These are phyloP conservation scores for Hystrix brachyura DNA, from an alignment of 2,113 vertebrate species.

Conservation along the genomic window DNA sequence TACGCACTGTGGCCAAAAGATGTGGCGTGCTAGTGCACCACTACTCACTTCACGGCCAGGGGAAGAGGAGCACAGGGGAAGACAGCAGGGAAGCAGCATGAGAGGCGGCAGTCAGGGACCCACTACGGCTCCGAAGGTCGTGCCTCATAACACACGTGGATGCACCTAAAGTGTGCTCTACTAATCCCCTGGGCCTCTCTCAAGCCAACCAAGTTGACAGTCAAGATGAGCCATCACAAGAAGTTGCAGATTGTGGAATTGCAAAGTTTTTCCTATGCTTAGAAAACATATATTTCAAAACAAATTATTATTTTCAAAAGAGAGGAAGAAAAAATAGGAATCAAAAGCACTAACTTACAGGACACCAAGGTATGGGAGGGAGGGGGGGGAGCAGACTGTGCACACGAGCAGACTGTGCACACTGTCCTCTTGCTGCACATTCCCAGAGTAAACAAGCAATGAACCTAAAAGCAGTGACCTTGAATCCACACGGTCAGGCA, in stretches of 20 bases:
- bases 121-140: too few species aligned
- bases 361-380: background rate
- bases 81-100: background rate
- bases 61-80: background rate
- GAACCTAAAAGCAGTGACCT: conserved; percentile 45
- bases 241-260: background rate
- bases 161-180: too few species aligned
- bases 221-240: background rate
- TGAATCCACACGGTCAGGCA: background rate
- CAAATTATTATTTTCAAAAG: background rate
- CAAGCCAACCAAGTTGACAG: too few species aligned
- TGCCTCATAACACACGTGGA: background rate
- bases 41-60: too few species aligned
- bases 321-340: background rate
- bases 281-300: conserved; percentile 6
- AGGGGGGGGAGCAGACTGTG: background rate
- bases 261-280: background rate
- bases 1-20: background rate
- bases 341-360: background rate
- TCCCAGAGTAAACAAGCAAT: background rate
- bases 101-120: background rate
- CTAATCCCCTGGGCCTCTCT: too few species aligned
- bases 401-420: accelerated
- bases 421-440: background rate
- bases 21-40: too few species aligned